These are phyloP conservation scores for Calonectris borealis DNA, from an alignment of 2,113 vertebrate species.

Conservation along the genomic window DNA sequence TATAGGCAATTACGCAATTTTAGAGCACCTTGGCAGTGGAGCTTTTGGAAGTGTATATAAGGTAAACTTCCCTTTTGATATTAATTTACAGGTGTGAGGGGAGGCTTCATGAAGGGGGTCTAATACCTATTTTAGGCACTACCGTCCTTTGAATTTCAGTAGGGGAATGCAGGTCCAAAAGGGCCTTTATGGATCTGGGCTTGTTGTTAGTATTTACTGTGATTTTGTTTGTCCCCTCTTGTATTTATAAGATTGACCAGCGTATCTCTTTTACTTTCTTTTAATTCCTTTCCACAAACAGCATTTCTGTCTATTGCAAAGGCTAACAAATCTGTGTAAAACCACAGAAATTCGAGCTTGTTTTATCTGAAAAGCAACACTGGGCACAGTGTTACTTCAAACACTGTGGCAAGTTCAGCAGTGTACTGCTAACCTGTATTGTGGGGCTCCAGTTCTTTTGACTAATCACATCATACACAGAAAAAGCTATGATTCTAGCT, in stretches of 20 bases:
- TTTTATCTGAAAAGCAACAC: not conserved
- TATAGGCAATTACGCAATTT: constrained; percentile 83
- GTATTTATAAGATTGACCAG: not conserved
- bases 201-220: not conserved
- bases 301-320: not conserved
- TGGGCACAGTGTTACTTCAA: not conserved
- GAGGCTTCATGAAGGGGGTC: not conserved
- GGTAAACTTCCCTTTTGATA: constrained; percentile 66
- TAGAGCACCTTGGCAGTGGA: constrained; percentile 88
- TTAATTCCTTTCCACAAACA: not conserved
- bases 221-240: not conserved
- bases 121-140: not conserved
- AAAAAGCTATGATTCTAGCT: not conserved
- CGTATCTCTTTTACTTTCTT: not conserved
- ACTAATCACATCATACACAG: not conserved
- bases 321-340: not conserved
- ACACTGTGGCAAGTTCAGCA: not conserved
- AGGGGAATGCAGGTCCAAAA: not conserved
- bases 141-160: not conserved
- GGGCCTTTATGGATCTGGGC: not conserved
- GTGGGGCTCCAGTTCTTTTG: not conserved
- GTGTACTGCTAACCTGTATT: not conserved
- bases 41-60: constrained; percentile 91
- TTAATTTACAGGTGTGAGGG: not conserved
- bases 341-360: not conserved